Percentiles rank a stretch among this genome's conserved stretches.
These are phyloP conservation scores for Bubalus kerabau DNA, from an alignment of 2,113 vertebrate genomes.

Conservation along the genomic window DNA sequence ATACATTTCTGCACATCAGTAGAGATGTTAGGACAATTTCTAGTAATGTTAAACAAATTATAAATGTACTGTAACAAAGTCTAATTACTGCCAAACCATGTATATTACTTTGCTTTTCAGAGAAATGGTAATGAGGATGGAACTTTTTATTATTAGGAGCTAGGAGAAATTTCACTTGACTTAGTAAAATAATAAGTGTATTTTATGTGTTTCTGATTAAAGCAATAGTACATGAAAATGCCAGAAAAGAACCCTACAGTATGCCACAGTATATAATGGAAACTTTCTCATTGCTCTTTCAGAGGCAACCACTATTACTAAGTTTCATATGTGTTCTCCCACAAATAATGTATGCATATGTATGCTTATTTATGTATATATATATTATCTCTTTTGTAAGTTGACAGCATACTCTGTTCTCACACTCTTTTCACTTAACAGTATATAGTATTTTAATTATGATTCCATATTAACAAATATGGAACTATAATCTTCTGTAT, in stretches of 20 bases:
- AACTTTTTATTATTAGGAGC: not conserved
- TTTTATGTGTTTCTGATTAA: not conserved
- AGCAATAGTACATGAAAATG: not conserved
- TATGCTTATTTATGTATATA: not conserved
- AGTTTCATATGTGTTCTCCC: not conserved
- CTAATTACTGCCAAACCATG: not conserved
- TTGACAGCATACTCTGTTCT: not conserved
- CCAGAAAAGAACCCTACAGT: not conserved
- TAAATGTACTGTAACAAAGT: not conserved
- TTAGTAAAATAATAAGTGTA: conserved; percentile 3
- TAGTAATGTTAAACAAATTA: not conserved
- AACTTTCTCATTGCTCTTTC: not conserved
- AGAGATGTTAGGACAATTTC: not conserved
- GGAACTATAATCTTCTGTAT: not conserved
- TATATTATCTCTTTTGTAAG: not conserved
- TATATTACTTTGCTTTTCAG: not conserved
- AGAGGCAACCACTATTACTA: not conserved
- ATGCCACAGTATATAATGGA: not conserved
- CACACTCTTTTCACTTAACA: not conserved
- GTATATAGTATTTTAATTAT: not conserved
- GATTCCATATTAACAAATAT: not conserved
- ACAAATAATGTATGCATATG: not conserved
- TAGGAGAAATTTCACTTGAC: conserved; percentile 10
- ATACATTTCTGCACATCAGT: not conserved
- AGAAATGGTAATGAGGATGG: not conserved